A percentile compares a stretch with the other conserved stretches of the same genome.
phyloP scores from a whole-genome alignment of 2,888 invertebrate genomes.

The Sphaerophoria taeniata region DNA sequence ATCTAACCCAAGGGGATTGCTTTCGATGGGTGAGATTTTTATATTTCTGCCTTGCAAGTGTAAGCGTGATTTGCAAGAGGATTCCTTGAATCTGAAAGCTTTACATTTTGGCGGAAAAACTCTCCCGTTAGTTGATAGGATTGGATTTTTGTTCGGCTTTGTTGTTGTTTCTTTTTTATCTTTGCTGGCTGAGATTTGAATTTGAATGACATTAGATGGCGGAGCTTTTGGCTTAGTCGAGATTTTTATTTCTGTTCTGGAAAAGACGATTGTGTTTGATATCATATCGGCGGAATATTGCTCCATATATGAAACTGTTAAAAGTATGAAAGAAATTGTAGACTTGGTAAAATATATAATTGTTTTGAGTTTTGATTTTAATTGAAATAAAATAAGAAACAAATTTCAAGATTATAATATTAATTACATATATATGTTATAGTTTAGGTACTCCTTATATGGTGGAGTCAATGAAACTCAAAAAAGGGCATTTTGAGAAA shows the following conservation, averaged over 20 bases:
- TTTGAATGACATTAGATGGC: slow-evolving; percentile 26
- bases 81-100: slow-evolving; percentile 53
- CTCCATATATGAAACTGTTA: too few species aligned
- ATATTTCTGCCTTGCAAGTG: slow-evolving; percentile 18
- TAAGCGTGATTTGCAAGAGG: slow-evolving; percentile 43
- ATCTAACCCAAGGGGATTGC: slow-evolving; percentile 13
- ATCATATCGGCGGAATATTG: too few species aligned
- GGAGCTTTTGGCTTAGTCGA: slow-evolving; percentile 33
- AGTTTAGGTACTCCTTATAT: too few species aligned
- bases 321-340: too few species aligned
- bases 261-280: too few species aligned
- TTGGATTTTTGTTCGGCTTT: not conserved
- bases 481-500: too few species aligned
- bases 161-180: not conserved
- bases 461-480: too few species aligned
- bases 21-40: slow-evolving; percentile 30
- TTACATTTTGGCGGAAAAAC: slow-evolving; percentile 45
- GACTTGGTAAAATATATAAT: too few species aligned
- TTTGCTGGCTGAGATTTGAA: slow-evolving; percentile 1
- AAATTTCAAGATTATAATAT: too few species aligned
- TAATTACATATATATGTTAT: too few species aligned
- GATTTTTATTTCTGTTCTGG: slow-evolving; percentile 8
- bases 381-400: too few species aligned
- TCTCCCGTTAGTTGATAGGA: slow-evolving; percentile 20
- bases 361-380: too few species aligned